These are phyloP conservation scores for Plutella xylostella DNA, from an alignment of 2,888 invertebrate genomes.

Conservation along the genomic window DNA sequence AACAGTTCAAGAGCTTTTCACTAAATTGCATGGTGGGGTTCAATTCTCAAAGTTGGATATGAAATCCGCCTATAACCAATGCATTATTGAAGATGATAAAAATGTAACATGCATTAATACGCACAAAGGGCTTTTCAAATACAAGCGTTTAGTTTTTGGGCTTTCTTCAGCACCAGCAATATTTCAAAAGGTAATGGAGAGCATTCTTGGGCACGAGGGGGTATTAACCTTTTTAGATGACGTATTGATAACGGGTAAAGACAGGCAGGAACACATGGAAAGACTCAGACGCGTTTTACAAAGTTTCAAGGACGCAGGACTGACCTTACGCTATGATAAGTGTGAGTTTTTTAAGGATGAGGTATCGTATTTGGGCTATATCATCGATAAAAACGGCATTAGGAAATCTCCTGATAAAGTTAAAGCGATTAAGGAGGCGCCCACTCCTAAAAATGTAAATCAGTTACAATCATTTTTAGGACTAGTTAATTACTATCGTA, in stretches of 20 bases:
- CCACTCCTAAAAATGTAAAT: slow-evolving; percentile 1
- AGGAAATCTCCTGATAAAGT: slow-evolving; percentile 1
- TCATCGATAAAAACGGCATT: slow-evolving; percentile 2
- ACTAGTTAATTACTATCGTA: slow-evolving; percentile 1
- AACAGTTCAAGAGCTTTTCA: slow-evolving; percentile 10
- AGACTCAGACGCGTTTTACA: neutral
- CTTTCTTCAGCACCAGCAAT: slow-evolving; percentile 12
- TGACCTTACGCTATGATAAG: slow-evolving; percentile 13
- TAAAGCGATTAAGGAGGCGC: neutral
- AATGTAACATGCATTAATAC: slow-evolving; percentile 12
- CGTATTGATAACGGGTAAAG: slow-evolving; percentile 11
- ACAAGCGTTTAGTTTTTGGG: slow-evolving; percentile 12
- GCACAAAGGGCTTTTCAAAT: slow-evolving; percentile 12
- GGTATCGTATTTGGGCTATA: slow-evolving; percentile 4
- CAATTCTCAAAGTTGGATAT: slow-evolving; percentile 12
- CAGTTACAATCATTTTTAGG: slow-evolving; percentile 6
- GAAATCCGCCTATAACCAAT: slow-evolving; percentile 11
- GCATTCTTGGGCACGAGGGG: slow-evolving; percentile 7
- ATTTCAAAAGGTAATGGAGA: slow-evolving; percentile 12
- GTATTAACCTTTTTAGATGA: slow-evolving; percentile 12
- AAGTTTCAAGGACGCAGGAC: neutral
- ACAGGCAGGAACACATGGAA: neutral
- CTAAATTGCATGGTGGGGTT: slow-evolving; percentile 9
- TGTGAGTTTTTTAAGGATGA: slow-evolving; percentile 8
- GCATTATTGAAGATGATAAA: slow-evolving; percentile 8